Conservation (phyloP, 2,888 invertebrate genomes). For the Noctua fimbriata region DNA sequence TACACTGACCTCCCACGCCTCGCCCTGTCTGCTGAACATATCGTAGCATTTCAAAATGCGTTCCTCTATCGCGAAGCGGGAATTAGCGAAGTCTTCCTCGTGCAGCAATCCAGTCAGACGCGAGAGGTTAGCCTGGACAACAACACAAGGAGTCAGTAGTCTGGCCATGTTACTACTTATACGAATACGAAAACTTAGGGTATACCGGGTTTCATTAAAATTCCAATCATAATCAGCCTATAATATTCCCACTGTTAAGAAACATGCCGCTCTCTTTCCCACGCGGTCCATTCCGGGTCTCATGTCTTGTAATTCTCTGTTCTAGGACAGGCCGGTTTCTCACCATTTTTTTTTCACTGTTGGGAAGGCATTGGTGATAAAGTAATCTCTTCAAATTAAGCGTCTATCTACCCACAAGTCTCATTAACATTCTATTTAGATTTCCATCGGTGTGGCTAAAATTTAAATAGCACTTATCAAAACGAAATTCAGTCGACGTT, state of each 20-base stretch:
- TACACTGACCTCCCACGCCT: constrained; percentile 79
- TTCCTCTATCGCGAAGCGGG: constrained; percentile 72
- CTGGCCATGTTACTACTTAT: not conserved
- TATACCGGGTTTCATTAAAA: not conserved
- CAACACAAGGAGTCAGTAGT: not conserved
- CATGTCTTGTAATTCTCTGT: not conserved
- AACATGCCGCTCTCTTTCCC: not conserved
- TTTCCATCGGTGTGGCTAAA: not conserved
- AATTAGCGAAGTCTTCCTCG: constrained; percentile 71
- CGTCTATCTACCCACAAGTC: not conserved
- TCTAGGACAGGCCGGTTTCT: not conserved
- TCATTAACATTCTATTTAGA: not conserved
- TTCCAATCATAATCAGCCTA: not conserved
- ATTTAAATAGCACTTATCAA: not conserved
- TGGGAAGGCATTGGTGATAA: too few species aligned
- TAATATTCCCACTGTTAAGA: not conserved
- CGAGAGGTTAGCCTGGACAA: constrained; percentile 76
- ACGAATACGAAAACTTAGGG: not conserved
- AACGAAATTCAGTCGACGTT: not conserved
- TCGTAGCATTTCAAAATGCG: constrained; percentile 77
- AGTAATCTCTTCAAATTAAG: too few species aligned
- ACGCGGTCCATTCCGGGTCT: not conserved
- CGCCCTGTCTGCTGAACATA: constrained; percentile 80
- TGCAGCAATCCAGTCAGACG: constrained; percentile 78
- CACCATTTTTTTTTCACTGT: too few species aligned